A percentile compares a stretch with the other conserved stretches of the same genome.
phyloP scores from a whole-genome alignment of 2,797 vertebrate species.

The Alexandromys oeconomus region DNA sequence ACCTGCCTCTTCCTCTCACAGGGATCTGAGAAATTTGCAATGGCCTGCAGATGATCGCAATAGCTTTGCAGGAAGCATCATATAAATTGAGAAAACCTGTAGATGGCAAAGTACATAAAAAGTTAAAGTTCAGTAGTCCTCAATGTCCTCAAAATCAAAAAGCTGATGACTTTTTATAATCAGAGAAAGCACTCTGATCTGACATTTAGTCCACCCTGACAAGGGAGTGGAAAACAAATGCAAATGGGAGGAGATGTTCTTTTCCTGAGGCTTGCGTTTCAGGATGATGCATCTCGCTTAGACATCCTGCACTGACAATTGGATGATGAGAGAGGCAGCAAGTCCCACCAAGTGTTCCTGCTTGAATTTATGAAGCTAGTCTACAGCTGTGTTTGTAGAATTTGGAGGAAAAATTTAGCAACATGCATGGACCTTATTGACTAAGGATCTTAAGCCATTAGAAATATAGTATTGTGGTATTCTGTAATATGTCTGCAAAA shows the following conservation, averaged over 20 bases:
- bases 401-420: background rate
- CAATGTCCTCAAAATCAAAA: background rate
- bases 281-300: background rate
- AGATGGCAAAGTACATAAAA: background rate
- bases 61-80: background rate
- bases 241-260: background rate
- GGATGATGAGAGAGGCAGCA: background rate
- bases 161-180: background rate
- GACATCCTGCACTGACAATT: background rate
- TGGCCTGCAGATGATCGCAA: background rate
- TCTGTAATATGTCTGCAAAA: background rate
- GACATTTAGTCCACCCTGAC: background rate
- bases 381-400: background rate
- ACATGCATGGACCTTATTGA: background rate
- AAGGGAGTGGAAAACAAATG: background rate
- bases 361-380: background rate
- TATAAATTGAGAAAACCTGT: background rate
- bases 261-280: background rate
- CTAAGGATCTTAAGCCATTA: background rate
- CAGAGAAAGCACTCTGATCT: background rate
- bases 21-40: background rate
- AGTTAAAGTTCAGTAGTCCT: background rate
- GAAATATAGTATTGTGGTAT: background rate
- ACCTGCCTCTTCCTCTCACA: too few relatives aligned
- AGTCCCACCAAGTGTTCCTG: background rate